Evolutionary conservation across 2,888 invertebrate genomes (phyloP).

Genomic region (Latrodectus hesperus): DNA sequence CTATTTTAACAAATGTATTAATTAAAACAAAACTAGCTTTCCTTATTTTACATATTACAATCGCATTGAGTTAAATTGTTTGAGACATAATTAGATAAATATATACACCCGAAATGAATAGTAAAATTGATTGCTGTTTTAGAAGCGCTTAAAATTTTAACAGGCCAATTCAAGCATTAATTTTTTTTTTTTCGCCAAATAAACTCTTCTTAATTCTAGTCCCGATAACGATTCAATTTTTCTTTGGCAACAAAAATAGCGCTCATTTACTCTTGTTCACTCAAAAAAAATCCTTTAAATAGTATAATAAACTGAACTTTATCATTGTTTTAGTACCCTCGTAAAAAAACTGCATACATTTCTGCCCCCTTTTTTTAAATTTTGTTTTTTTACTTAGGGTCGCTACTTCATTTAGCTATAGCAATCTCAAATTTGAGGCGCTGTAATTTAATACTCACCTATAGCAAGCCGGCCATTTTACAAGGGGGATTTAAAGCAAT

Average conservation of each 20-base stretch:
- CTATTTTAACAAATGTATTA: too few relatives aligned
- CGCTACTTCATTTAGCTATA: slow-evolving; percentile 6
- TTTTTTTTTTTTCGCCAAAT: slow-evolving; percentile 38
- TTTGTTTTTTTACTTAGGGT: slow-evolving; percentile 1
- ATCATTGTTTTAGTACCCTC: slow-evolving; percentile 67
- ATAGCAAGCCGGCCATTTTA: slow-evolving; percentile 42
- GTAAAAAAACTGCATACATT: slow-evolving; percentile 49
- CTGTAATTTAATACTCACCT: slow-evolving; percentile 66
- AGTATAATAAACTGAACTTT: slow-evolving; percentile 68
- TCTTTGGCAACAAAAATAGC: slow-evolving; percentile 33
- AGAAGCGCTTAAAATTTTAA: slow-evolving; percentile 66
- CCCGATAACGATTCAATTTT: slow-evolving; percentile 52
- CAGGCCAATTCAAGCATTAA: slow-evolving; percentile 44
- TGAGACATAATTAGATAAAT: slow-evolving; percentile 13
- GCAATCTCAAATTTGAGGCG: slow-evolving; percentile 67
- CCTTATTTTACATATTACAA: too few relatives aligned
- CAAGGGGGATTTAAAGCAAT: slow-evolving; percentile 65
- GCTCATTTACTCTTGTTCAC: slow-evolving; percentile 61
- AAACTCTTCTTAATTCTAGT: slow-evolving; percentile 44
- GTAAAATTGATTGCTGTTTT: slow-evolving; percentile 41
- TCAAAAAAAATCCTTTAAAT: slow-evolving; percentile 61
- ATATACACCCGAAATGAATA: slow-evolving; percentile 20
- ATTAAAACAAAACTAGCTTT: too few relatives aligned
- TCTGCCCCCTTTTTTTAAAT: slow-evolving; percentile 21
- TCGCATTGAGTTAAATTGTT: too few relatives aligned